Evolutionary conservation across 1,140 invertebrate genomes (phyloP).

Genomic region (Nymphalis io): DNA sequence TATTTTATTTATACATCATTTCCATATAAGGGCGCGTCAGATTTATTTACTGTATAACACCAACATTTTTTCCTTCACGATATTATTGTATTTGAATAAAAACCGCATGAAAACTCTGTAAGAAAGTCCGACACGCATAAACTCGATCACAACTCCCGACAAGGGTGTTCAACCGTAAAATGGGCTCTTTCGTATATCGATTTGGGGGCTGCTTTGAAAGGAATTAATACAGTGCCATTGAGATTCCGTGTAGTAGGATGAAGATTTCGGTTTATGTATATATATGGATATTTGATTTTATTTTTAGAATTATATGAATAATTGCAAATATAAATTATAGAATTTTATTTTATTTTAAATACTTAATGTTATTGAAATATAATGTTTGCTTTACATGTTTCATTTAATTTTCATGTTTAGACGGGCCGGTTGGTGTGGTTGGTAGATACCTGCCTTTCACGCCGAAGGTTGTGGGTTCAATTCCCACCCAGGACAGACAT

Average conservation of each 20-base stretch:
- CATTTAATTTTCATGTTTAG: too few species aligned
- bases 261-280: background rate
- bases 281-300: background rate
- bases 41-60: too few species aligned
- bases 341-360: too few species aligned
- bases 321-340: too few species aligned
- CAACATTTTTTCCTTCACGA: background rate
- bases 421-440: too few species aligned
- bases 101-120: slow-evolving; percentile 20
- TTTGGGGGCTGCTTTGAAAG: slow-evolving; percentile 40
- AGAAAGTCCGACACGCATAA: slow-evolving; percentile 27
- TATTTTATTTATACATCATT: too few species aligned
- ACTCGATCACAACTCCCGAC: slow-evolving; percentile 36
- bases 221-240: slow-evolving; percentile 45
- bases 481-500: too few species aligned
- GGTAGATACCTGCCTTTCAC: too few species aligned
- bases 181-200: slow-evolving; percentile 46
- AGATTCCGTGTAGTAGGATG: slow-evolving; percentile 8
- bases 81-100: slow-evolving; percentile 22
- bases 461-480: too few species aligned
- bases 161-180: slow-evolving; percentile 45
- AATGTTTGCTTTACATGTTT: too few species aligned
- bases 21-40: too few species aligned
- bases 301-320: background rate
- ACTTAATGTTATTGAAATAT: too few species aligned